A percentile compares a stretch with the other conserved stretches of the same genome.
phyloP scores from a whole-genome alignment of 1,140 invertebrate species.

The Archivesica marissinica region DNA sequence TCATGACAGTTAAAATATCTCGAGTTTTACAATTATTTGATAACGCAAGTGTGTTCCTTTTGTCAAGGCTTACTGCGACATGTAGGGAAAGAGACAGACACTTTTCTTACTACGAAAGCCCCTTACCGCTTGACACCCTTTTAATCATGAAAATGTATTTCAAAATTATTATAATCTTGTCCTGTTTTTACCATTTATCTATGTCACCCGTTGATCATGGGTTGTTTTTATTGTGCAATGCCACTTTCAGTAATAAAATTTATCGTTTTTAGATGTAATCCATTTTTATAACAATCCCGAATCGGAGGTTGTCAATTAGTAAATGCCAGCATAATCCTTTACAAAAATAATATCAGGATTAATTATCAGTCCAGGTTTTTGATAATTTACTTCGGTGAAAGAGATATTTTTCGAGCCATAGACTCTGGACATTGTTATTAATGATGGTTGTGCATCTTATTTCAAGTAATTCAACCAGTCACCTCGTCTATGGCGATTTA shows the following conservation, averaged over 20 bases:
- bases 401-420: background rate
- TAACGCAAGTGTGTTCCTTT: too few species aligned
- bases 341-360: conserved; percentile 19
- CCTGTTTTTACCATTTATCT: background rate
- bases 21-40: too few species aligned
- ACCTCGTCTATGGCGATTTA: background rate
- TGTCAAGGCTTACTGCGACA: background rate
- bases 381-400: conserved; percentile 26
- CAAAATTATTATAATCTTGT: conserved; percentile 27
- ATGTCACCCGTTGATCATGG: background rate
- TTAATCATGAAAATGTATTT: conserved; percentile 30
- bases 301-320: conserved; percentile 34
- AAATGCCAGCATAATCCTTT: conserved; percentile 15
- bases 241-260: conserved; percentile 28
- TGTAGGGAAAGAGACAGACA: background rate
- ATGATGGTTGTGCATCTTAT: background rate
- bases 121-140: conserved; percentile 30
- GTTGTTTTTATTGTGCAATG: conserved; percentile 5
- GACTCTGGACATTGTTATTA: conserved; percentile 39
- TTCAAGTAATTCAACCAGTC: background rate
- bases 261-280: conserved; percentile 29
- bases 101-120: background rate
- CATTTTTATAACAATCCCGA: conserved; percentile 7
- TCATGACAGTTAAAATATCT: too few species aligned
- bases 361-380: conserved; percentile 3